phyloP scores from a whole-genome alignment of 64 coral and sea anemone species.

The Montipora efflorescens region DNA sequence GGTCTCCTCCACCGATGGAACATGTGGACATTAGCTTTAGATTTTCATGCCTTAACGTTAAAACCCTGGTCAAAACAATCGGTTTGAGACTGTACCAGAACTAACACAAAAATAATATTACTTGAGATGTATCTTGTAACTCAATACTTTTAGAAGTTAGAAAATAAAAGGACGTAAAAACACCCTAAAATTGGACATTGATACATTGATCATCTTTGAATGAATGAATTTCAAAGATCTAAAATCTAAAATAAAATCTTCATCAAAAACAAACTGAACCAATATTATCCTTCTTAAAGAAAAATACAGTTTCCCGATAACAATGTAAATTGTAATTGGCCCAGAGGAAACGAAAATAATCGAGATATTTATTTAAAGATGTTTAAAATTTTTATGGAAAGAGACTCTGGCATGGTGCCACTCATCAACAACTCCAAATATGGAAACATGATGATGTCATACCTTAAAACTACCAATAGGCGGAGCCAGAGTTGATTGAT shows the following conservation, averaged over 20 bases:
- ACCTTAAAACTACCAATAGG: conserved; percentile 17
- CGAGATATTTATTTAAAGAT: too few species aligned
- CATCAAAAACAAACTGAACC: background rate
- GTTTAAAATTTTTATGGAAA: background rate
- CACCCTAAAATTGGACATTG: too few species aligned
- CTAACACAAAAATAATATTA: too few species aligned
- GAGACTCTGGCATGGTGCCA: background rate
- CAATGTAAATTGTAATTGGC: background rate
- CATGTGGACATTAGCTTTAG: too few species aligned
- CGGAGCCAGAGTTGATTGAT: conserved; percentile 56
- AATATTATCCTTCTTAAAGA: background rate
- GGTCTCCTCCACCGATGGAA: too few species aligned
- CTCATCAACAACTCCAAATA: background rate
- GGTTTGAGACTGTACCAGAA: too few species aligned
- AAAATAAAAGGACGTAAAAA: too few species aligned
- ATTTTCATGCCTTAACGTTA: too few species aligned
- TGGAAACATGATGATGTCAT: conserved; percentile 43
- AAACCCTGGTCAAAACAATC: too few species aligned
- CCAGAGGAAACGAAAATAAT: background rate
- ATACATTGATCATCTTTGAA: background rate
- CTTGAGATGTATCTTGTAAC: too few species aligned
- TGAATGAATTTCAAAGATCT: background rate
- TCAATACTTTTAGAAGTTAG: too few species aligned
- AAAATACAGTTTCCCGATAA: background rate
- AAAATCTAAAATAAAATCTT: too few species aligned